Percentiles rank a stretch among this genome's conserved stretches.
Conservation (phyloP, 2,797 vertebrate genomes). For the Poecilia wingei region DNA sequence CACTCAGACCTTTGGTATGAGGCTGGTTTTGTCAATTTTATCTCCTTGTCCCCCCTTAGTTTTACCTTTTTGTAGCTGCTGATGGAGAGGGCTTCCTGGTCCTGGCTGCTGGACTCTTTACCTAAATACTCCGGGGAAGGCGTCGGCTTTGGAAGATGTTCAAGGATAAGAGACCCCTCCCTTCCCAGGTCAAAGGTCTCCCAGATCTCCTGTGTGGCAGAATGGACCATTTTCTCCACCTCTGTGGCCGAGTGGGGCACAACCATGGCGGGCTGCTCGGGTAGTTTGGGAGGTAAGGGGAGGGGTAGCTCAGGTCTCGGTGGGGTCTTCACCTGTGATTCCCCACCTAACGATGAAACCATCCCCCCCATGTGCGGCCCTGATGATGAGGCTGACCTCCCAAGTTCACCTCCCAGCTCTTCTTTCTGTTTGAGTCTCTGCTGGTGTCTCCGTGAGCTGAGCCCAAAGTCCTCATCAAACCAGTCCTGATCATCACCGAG, state of each 20-base stretch:
- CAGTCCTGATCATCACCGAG: constrained; percentile 95
- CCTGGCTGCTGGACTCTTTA: constrained; percentile 71
- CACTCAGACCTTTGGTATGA: neutral
- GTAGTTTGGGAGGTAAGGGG: constrained; percentile 78
- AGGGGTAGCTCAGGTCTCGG: constrained; percentile 80
- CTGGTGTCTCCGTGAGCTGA: constrained; percentile 88
- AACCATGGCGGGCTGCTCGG: constrained; percentile 86
- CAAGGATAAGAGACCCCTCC: constrained; percentile 71
- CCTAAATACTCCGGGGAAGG: constrained; percentile 79
- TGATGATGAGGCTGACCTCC: constrained; percentile 50
- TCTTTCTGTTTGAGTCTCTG: constrained; percentile 81
- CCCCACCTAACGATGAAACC: constrained; percentile 69
- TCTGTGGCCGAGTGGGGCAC: constrained; percentile 89
- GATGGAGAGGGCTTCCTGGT: constrained; percentile 85
- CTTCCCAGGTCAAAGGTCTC: constrained; percentile 83
- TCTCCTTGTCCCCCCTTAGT: neutral
- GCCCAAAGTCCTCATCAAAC: constrained; percentile 99
- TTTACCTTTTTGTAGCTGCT: constrained; percentile 91
- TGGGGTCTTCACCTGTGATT: constrained; percentile 75
- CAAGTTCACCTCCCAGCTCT: constrained; percentile 33
- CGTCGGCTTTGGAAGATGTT: constrained; percentile 63
- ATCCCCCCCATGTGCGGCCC: constrained; percentile 62
- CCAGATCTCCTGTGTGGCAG: constrained; percentile 91
- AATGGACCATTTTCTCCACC: constrained; percentile 88
- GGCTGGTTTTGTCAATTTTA: neutral